Conservation (phyloP, 2,888 invertebrate genomes). For the Tetrapedia diversipes region DNA sequence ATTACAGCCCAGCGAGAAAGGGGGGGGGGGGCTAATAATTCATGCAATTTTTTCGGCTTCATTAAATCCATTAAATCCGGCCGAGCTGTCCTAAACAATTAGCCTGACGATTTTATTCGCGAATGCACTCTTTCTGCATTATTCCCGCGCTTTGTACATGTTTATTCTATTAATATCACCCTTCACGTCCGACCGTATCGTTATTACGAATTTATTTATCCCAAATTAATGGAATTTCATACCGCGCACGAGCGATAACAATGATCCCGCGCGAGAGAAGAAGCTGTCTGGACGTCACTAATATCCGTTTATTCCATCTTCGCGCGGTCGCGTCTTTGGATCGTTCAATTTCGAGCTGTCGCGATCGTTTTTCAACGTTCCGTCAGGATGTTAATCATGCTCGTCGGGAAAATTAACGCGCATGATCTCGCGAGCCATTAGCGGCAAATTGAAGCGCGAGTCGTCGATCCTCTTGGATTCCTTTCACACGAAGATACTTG, state of each 20-base stretch:
- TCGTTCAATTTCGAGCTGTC: background rate
- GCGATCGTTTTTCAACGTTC: background rate
- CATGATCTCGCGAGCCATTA: no score
- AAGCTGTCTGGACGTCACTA: background rate
- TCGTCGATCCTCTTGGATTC: no score
- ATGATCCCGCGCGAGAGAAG: no score
- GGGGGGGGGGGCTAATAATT: background rate
- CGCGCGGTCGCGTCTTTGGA: background rate
- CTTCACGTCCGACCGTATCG: background rate
- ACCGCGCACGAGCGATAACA: background rate
- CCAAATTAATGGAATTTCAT: background rate
- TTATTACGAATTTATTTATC: slow-evolving; percentile 1
- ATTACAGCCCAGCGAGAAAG: no score
- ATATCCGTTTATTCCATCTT: background rate
- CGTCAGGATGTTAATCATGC: background rate
- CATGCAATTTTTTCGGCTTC: slow-evolving; percentile 3
- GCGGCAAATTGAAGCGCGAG: no score
- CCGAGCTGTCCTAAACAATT: slow-evolving; percentile 8
- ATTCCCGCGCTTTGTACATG: background rate
- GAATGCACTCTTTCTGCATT: background rate
- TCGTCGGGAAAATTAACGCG: background rate
- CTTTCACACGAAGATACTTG: no score
- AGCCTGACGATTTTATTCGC: background rate
- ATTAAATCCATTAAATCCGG: background rate
- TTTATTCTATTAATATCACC: slow-evolving; percentile 1